phyloP scores from a whole-genome alignment of 2,113 vertebrate genomes.

The Apodemus speciosus region DNA sequence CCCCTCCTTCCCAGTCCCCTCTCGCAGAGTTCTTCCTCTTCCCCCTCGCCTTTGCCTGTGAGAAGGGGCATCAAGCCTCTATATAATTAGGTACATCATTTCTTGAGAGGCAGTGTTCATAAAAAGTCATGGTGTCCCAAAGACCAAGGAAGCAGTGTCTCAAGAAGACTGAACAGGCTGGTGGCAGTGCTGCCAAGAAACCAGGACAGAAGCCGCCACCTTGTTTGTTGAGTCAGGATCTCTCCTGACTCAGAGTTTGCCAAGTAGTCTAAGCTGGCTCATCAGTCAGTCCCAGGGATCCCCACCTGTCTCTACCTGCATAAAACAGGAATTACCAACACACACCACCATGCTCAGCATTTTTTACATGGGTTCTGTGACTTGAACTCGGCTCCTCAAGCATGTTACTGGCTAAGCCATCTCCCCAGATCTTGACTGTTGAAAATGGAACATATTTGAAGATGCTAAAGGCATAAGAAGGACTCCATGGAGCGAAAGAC shows the following conservation, averaged over 20 bases:
- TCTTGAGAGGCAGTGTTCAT: background rate
- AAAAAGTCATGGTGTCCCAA: background rate
- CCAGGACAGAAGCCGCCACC: background rate
- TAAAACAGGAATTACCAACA: background rate
- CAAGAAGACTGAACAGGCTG: too few species aligned
- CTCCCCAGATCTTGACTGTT: background rate
- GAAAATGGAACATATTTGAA: background rate
- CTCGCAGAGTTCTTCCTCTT: too few species aligned
- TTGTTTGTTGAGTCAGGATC: background rate
- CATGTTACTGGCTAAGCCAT: background rate
- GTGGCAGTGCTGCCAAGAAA: background rate
- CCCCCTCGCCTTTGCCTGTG: too few species aligned
- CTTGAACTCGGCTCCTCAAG: background rate
- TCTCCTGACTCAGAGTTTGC: background rate
- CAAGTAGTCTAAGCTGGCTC: too few species aligned
- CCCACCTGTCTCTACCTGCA: too few species aligned
- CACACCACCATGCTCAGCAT: background rate
- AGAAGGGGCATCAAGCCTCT: too few species aligned
- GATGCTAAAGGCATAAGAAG: background rate
- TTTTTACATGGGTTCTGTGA: background rate
- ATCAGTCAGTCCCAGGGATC: background rate
- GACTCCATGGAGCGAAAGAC: background rate
- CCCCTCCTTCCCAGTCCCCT: too few species aligned
- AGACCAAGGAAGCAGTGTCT: background rate
- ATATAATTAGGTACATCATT: too few species aligned